A percentile compares a stretch with the other conserved stretches of the same genome.
phyloP scores from a whole-genome alignment of 2,113 vertebrate species.

The Hiodon tergisus region DNA sequence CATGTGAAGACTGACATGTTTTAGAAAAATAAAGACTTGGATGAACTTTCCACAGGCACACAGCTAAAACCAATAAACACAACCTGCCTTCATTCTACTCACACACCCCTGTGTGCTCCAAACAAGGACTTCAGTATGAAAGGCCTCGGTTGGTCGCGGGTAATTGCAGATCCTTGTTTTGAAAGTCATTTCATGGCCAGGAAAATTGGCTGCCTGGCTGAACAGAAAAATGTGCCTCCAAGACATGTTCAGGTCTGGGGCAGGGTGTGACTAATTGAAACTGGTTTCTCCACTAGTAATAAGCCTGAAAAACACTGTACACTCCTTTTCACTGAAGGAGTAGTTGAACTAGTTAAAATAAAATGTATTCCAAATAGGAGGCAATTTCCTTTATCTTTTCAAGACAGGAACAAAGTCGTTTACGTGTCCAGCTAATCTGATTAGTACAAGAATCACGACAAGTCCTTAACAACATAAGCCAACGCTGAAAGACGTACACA shows the following conservation, averaged over 20 bases:
- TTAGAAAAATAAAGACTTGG: background rate
- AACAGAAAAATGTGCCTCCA: constrained; percentile 9
- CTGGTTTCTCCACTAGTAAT: constrained; percentile 5
- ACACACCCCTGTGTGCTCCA: background rate
- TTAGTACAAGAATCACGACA: constrained; percentile 37
- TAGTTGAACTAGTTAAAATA: constrained; percentile 31
- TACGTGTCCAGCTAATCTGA: constrained; percentile 41
- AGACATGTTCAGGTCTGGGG: background rate
- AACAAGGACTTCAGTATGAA: background rate
- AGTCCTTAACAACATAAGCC: background rate
- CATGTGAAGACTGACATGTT: no score
- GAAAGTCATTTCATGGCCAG: constrained; percentile 18
- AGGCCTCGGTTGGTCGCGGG: background rate
- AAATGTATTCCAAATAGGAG: background rate
- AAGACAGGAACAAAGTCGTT: background rate
- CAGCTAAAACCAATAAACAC: background rate
- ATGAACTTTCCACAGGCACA: background rate
- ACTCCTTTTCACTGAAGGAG: background rate
- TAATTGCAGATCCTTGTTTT: constrained; percentile 18
- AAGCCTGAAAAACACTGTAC: background rate
- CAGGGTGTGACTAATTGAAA: background rate
- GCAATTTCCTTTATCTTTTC: background rate
- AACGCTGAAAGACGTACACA: no score
- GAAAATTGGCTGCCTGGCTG: constrained; percentile 4
- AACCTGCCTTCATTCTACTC: background rate